Conservation (phyloP, 2,113 vertebrate species). For the Crocuta crocuta region DNA sequence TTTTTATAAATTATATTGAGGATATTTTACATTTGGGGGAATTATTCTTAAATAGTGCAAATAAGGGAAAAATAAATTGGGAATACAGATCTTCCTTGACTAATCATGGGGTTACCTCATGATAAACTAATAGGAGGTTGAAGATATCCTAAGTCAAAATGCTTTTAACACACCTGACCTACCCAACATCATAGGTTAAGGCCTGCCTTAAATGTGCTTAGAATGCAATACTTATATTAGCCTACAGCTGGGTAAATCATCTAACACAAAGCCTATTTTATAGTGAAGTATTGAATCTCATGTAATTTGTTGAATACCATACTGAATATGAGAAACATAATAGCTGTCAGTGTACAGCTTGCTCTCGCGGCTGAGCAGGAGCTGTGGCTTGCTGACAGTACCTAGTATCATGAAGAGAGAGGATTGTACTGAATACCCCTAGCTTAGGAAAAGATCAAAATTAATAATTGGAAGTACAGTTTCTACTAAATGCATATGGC, state of each 20-base stretch:
- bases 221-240: not conserved
- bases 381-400: not conserved
- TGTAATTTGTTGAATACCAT: not conserved
- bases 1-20: conserved; percentile 59
- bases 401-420: not conserved
- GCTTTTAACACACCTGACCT: not conserved
- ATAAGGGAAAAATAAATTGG: conserved; percentile 61
- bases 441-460: not conserved
- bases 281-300: not conserved
- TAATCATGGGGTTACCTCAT: not conserved
- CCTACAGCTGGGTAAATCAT: not conserved
- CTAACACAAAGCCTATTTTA: not conserved
- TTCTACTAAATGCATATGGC: not conserved
- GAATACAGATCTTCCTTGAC: not conserved
- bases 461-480: not conserved
- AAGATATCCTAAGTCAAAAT: not conserved
- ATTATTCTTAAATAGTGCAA: conserved; percentile 59
- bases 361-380: not conserved
- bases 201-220: not conserved
- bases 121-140: not conserved
- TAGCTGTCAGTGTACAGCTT: not conserved
- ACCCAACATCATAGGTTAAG: not conserved
- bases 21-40: conserved; percentile 55
- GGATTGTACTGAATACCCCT: not conserved
- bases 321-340: not conserved